Percentiles rank a stretch among this genome's conserved stretches.
Evolutionary conservation across 2,113 vertebrate species (phyloP).

Genomic region (Pica pica): DNA sequence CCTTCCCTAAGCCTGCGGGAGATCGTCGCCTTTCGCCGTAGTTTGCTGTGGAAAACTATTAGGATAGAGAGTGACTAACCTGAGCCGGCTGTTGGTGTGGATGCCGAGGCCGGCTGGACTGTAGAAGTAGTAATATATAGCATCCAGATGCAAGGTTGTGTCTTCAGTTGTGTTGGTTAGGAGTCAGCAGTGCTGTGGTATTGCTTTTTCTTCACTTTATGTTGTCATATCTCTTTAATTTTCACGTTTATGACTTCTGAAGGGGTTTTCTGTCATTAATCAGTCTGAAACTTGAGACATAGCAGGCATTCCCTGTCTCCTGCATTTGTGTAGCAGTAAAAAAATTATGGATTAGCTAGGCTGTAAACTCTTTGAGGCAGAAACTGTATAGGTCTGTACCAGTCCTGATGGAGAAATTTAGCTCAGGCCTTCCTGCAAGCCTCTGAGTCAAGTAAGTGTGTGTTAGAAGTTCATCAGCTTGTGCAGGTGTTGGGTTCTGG

Average conservation of each 20-base stretch:
- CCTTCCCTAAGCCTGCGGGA: not conserved
- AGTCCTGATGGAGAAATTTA: not conserved
- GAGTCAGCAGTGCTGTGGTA: not conserved
- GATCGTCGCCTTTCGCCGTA: not conserved
- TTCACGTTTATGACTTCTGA: not conserved
- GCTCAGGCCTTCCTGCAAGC: not conserved
- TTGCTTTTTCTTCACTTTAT: not conserved
- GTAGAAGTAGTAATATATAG: rapidly evolving
- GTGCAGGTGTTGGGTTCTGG: not conserved
- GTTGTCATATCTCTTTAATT: not conserved
- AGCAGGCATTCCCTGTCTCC: not conserved
- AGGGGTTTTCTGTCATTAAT: not conserved
- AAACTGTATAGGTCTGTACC: not conserved
- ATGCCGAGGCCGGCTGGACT: not conserved
- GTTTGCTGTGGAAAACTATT: rapidly evolving
- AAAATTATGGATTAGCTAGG: not conserved
- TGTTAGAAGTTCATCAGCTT: not conserved
- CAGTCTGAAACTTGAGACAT: not conserved
- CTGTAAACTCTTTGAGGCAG: not conserved
- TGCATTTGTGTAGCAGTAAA: not conserved
- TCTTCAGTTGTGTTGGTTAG: not conserved
- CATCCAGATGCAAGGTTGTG: not conserved
- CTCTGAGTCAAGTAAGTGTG: not conserved
- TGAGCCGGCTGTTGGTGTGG: too few species aligned
- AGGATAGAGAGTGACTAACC: rapidly evolving